Conservation (phyloP, 2,797 vertebrate species). For the Halcyon leucocephala region DNA sequence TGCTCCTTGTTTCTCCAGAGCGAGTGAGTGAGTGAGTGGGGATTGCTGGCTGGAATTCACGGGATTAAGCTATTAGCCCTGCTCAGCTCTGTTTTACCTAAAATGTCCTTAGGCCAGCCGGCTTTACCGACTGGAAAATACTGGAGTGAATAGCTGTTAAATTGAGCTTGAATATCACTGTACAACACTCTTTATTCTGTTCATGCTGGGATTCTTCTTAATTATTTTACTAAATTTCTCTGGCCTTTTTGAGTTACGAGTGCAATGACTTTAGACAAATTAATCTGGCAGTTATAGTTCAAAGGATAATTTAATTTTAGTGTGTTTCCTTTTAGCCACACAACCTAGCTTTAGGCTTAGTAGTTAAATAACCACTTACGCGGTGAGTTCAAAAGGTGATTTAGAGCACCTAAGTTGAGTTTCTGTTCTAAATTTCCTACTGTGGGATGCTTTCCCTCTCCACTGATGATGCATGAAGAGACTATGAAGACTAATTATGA, state of each 20-base stretch:
- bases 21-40: no score
- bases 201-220: neutral
- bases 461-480: neutral
- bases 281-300: neutral
- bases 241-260: neutral
- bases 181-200: neutral
- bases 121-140: constrained; percentile 2
- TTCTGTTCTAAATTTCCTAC: neutral
- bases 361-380: neutral
- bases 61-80: neutral
- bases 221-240: neutral
- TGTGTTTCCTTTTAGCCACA: neutral
- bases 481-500: neutral
- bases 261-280: neutral
- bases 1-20: neutral
- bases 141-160: constrained; percentile 3
- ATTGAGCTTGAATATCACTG: constrained; percentile 29
- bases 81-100: neutral
- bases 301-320: neutral
- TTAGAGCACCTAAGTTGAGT: neutral
- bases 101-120: neutral
- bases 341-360: neutral
- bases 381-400: neutral
- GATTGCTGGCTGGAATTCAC: neutral
- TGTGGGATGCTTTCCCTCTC: neutral